These are phyloP conservation scores for Cistogaster globosa DNA, from an alignment of 2,888 invertebrate species.

Conservation along the genomic window DNA sequence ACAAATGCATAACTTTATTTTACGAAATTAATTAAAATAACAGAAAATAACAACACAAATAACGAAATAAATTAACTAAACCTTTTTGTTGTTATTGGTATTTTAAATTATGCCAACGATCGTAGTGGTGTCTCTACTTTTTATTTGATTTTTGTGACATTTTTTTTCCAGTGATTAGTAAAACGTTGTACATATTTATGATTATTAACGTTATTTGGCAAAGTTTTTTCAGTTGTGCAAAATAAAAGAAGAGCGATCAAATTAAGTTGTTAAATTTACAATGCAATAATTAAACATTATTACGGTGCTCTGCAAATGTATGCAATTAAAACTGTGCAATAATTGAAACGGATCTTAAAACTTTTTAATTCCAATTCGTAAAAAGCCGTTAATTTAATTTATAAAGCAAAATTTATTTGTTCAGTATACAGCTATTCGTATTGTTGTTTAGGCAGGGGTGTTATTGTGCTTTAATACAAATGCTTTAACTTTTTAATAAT, in stretches of 20 bases:
- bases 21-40: constrained; percentile 61
- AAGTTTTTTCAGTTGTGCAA: background rate
- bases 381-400: too few relatives aligned
- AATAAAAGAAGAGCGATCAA: constrained; percentile 6
- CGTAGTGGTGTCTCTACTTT: constrained; percentile 4
- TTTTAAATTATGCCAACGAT: constrained; percentile 61
- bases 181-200: constrained; percentile 36
- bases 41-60: constrained; percentile 21
- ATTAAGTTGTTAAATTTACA: constrained; percentile 49
- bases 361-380: too few relatives aligned
- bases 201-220: constrained; percentile 59
- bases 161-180: constrained; percentile 18
- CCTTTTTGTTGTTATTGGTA: constrained; percentile 29
- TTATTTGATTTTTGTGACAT: constrained; percentile 28
- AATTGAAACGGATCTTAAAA: background rate
- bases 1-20: constrained; percentile 64
- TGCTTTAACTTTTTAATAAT: too few relatives aligned
- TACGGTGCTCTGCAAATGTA: constrained; percentile 2
- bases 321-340: background rate
- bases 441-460: too few relatives aligned
- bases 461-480: too few relatives aligned
- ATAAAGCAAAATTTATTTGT: too few relatives aligned
- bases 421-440: too few relatives aligned
- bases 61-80: constrained; percentile 38
- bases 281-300: background rate